These are phyloP conservation scores for Scarus forsteni DNA, from an alignment of 2,797 vertebrate species.

Conservation along the genomic window DNA sequence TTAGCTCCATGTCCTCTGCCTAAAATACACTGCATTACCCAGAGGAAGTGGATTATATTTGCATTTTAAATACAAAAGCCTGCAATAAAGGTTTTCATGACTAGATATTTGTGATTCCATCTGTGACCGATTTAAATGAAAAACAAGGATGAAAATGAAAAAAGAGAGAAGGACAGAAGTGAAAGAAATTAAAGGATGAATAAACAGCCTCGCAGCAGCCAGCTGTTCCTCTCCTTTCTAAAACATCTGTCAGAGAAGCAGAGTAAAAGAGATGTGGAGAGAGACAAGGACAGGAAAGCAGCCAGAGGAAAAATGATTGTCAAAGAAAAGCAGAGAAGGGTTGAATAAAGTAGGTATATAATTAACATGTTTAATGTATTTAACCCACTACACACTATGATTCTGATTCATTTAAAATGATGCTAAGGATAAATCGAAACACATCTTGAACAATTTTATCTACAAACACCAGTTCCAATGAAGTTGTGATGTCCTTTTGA, in stretches of 20 bases:
- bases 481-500: no score
- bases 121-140: constrained; percentile 30
- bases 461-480: not conserved
- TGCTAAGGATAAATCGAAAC: not conserved
- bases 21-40: not conserved
- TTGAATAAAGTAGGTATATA: not conserved
- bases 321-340: not conserved
- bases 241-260: constrained; percentile 67
- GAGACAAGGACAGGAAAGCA: not conserved
- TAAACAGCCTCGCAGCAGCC: constrained; percentile 71
- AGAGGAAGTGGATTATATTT: constrained; percentile 6
- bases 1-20: constrained; percentile 5
- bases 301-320: constrained; percentile 1
- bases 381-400: not conserved
- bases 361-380: not conserved
- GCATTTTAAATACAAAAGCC: constrained; percentile 10
- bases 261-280: constrained; percentile 2
- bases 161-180: constrained; percentile 12
- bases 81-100: constrained; percentile 4
- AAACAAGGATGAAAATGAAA: constrained; percentile 24
- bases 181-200: constrained; percentile 48
- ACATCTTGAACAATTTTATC: not conserved
- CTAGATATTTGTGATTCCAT: constrained; percentile 42
- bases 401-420: not conserved
- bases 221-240: constrained; percentile 66